A percentile compares a stretch with the other conserved stretches of the same genome.
These are phyloP conservation scores for Malaclemys terrapin DNA, from an alignment of 2,113 vertebrate species.

Conservation along the genomic window DNA sequence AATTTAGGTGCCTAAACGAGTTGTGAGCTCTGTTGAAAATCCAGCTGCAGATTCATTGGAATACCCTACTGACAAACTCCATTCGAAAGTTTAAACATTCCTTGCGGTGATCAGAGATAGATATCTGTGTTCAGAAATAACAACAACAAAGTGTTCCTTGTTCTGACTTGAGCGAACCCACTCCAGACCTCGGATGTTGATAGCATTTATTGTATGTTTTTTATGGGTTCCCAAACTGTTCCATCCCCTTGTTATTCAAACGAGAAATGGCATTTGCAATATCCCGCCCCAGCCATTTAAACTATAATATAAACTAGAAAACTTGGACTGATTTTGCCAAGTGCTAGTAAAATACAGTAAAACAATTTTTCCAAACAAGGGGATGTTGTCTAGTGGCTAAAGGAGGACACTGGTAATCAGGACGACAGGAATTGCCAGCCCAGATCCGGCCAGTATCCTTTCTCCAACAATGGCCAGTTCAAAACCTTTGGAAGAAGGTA, in stretches of 20 bases:
- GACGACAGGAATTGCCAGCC: not conserved
- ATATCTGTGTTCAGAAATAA: not conserved
- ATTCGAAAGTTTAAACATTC: not conserved
- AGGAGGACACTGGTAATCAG: fast-evolving
- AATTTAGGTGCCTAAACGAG: not conserved
- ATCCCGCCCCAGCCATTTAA: not conserved
- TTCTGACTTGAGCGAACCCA: not conserved
- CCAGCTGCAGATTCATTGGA: not conserved
- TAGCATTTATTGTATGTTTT: not conserved
- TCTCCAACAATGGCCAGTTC: fast-evolving
- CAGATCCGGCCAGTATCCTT: not conserved
- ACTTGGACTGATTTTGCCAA: not conserved
- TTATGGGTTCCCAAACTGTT: not conserved
- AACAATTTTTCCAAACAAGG: fast-evolving
- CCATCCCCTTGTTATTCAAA: not conserved
- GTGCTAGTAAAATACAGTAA: not conserved
- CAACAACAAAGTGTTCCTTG: not conserved
- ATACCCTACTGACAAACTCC: not conserved
- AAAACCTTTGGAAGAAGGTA: not conserved
- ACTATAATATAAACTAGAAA: not conserved
- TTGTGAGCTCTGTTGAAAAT: not conserved
- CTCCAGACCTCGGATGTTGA: not conserved
- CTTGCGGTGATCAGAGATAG: not conserved
- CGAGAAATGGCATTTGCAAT: not conserved
- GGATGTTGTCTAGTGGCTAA: not conserved